These are phyloP conservation scores for Ovibos moschatus DNA, from an alignment of 2,113 vertebrate species.

Conservation along the genomic window DNA sequence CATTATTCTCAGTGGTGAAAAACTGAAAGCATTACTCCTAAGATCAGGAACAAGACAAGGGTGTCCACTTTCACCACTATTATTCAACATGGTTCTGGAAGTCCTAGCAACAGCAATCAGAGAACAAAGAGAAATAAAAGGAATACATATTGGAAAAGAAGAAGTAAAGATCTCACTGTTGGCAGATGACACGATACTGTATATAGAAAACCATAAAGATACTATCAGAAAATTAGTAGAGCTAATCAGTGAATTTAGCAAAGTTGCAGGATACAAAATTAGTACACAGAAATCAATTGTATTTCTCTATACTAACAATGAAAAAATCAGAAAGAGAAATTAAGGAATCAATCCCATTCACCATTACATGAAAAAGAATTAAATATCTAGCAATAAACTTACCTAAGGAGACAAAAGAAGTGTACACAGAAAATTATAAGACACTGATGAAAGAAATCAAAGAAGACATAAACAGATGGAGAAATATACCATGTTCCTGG, in stretches of 20 bases:
- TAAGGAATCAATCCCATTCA: neutral
- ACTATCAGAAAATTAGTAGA: neutral
- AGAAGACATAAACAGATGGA: neutral
- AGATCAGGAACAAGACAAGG: neutral
- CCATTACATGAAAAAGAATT: neutral
- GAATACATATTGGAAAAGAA: neutral
- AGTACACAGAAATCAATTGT: neutral
- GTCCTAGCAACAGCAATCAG: neutral
- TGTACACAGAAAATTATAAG: neutral
- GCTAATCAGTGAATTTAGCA: neutral
- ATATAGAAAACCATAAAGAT: neutral
- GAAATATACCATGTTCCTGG: neutral
- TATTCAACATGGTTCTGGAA: neutral
- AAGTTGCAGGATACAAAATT: neutral
- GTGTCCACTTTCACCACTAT: neutral
- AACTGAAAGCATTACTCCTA: neutral
- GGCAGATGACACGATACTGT: neutral
- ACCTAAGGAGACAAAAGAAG: neutral
- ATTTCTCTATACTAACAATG: neutral
- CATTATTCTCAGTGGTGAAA: neutral
- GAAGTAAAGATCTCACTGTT: neutral
- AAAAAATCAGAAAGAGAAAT: neutral
- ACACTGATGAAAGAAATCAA: neutral
- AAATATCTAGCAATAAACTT: neutral
- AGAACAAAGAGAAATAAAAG: neutral